phyloP scores from a whole-genome alignment of 2,113 vertebrate genomes.

The Siphamia tubifer region DNA sequence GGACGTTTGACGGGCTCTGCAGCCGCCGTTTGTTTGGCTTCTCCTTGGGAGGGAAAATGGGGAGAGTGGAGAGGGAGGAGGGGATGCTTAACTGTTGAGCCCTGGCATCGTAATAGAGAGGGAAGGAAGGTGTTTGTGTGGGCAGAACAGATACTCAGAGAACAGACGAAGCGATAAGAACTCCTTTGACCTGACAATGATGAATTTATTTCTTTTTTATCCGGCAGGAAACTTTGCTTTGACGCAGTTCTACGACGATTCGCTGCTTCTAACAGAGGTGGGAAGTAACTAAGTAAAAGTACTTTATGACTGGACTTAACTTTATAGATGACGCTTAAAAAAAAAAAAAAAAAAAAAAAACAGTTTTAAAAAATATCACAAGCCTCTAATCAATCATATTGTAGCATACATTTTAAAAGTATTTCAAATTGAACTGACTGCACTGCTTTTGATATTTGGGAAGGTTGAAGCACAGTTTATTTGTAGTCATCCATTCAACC shows the following conservation, averaged over 20 bases:
- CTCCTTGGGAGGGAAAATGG: constrained; percentile 19
- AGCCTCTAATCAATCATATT: too few relatives aligned
- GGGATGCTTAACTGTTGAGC: constrained; percentile 19
- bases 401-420: too few relatives aligned
- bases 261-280: too few relatives aligned
- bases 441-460: too few relatives aligned
- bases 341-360: too few relatives aligned
- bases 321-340: too few relatives aligned
- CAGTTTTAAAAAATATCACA: too few relatives aligned
- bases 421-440: too few relatives aligned
- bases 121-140: constrained; percentile 10
- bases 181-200: constrained; percentile 17
- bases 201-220: not conserved
- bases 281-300: too few relatives aligned
- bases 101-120: constrained; percentile 31
- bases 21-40: constrained; percentile 41
- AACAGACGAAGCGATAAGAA: constrained; percentile 26
- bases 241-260: not conserved
- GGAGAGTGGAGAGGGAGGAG: not conserved
- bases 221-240: not conserved
- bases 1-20: constrained; percentile 41
- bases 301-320: too few relatives aligned
- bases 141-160: constrained; percentile 22
- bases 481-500: too few relatives aligned
- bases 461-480: too few relatives aligned